Evolutionary conservation across 2,113 vertebrate species (phyloP).

Genomic region (Lagenorhynchus albirostris): DNA sequence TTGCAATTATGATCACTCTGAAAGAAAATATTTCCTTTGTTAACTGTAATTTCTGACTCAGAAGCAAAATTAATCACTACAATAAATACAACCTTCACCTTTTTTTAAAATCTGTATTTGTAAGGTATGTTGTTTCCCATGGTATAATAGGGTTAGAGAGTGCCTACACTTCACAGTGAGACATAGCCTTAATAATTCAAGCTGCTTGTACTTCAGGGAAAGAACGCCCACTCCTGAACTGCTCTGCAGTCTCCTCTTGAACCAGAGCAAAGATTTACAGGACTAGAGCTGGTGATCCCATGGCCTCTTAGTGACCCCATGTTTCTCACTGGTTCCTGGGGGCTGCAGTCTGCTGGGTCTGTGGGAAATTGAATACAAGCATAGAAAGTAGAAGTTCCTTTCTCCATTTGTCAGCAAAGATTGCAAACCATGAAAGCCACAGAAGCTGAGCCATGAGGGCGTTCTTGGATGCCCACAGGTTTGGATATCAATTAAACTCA

Average conservation of each 20-base stretch:
- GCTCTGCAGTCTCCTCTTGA: neutral
- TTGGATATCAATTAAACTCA: neutral
- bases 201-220: neutral
- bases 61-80: constrained; percentile 19
- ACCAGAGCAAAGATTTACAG: neutral
- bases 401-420: neutral
- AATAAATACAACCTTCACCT: neutral
- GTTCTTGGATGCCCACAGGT: neutral
- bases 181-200: neutral
- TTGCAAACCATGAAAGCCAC: neutral
- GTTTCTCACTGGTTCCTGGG: neutral
- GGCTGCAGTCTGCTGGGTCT: neutral
- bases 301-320: neutral
- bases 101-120: neutral
- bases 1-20: neutral
- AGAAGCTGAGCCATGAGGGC: neutral
- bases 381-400: neutral
- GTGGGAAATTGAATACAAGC: neutral
- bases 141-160: neutral
- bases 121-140: neutral
- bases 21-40: constrained; percentile 18
- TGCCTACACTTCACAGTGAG: neutral
- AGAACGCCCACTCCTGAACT: neutral
- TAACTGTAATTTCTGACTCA: neutral
- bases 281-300: neutral